Percentiles rank a stretch among this genome's conserved stretches.
These are phyloP conservation scores for Drosophila equinoxialis DNA, from an alignment of 1,140 invertebrate genomes.

Conservation along the genomic window DNA sequence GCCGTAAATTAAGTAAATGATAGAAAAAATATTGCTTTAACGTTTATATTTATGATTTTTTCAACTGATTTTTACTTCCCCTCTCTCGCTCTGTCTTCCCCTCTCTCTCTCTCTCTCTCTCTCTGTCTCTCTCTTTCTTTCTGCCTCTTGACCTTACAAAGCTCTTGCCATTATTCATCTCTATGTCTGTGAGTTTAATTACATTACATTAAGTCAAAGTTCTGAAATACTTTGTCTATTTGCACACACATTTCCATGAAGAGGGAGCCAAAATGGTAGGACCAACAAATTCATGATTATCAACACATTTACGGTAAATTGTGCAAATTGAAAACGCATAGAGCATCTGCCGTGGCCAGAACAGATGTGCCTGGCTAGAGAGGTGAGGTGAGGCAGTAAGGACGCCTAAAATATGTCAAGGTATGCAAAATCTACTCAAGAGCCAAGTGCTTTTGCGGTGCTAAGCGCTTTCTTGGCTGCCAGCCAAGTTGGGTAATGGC, in stretches of 20 bases:
- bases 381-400: constrained; percentile 33
- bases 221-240: not conserved
- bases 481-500: constrained; percentile 71
- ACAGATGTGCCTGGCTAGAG: not conserved
- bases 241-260: not conserved
- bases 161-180: not conserved
- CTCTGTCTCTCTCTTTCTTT: not conserved
- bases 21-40: constrained; percentile 32
- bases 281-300: constrained; percentile 65
- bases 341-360: constrained; percentile 25
- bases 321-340: constrained; percentile 77
- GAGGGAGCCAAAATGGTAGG: not conserved
- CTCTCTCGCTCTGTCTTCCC: not conserved
- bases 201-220: constrained; percentile 19
- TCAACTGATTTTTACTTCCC: not conserved
- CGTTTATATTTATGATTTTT: not conserved
- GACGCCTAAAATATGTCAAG: constrained; percentile 68
- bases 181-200: constrained; percentile 24
- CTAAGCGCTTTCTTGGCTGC: constrained; percentile 70
- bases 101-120: not conserved
- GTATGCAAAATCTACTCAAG: constrained; percentile 59
- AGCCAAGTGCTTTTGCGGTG: constrained; percentile 64
- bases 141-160: not conserved
- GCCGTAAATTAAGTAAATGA: constrained; percentile 55
- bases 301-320: constrained; percentile 69